Evolutionary conservation across 2,888 invertebrate genomes (phyloP), one percentile per base, ranked within the genome.

Genomic region (Sisyra nigra): DNA sequence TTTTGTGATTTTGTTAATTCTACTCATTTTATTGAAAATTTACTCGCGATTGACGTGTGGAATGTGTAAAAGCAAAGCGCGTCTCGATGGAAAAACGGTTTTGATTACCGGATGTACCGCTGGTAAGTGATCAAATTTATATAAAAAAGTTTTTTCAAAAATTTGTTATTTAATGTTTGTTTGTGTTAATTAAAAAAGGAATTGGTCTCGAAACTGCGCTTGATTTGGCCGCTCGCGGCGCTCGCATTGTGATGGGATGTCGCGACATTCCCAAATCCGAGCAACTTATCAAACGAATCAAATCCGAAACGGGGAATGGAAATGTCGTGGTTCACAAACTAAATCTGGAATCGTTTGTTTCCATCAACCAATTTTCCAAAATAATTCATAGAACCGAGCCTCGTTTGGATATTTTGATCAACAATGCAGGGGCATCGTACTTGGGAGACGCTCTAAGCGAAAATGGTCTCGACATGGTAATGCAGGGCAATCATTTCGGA

Each of bases 201-300:
- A 83, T 85, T 51, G 84, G 84, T 19, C 76, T 74, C 56, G 82
- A 82, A 57, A 81, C 83, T 0, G 76, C 80, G 0, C 66, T 66
- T 49, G 76, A 80, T 49, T 55, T 83, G 47, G 82, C 81, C 0
- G 74, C 72, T 47, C 67, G 80, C 50, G 82, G 82, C 5, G 86
- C 84, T 1, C 71, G 72, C 44, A 69, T 88, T 33, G 80, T 88
- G 46, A 76, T 89, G 78, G 87, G 84, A 0, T 88, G 87, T 57
- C 67, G 87, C 48, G 80, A 82, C 55, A 52, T 80, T 52, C 76
- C 79, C 41, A 67, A 68, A 2, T 85, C 84, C 10, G 74, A 75
- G 54, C 68, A 72, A 54, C 69, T 74, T 3, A 75, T 65, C 80
- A 81, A 73, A 45, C 73, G 80, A 57, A 74, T 84, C 47, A 60